Base-by-base conservation (phyloP, 2,797 vertebrate species). In the Alca torda region DNA sequence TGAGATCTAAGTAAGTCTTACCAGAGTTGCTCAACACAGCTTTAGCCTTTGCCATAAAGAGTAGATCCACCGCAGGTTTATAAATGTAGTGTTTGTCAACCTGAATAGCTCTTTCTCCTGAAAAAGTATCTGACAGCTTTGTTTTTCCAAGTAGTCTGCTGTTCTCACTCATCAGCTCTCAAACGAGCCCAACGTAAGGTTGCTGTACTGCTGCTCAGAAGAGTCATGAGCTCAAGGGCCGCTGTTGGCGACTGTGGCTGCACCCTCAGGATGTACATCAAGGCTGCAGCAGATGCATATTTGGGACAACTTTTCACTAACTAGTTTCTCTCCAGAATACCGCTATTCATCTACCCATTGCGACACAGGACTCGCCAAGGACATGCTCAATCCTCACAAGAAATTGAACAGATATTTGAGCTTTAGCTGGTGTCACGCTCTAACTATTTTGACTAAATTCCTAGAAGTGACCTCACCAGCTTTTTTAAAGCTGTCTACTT, bases 121-220 rank as follows among this genome's bases (percentile, higher is more conserved):
- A 69, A 37, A 16, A 68, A 61, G 14, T 33, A 11, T 20, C 28
- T 5, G 20, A 50, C 20, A 73, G 17, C 28, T 68, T 73, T 63
- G 75, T 31, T 51, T 19, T 51, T n/a, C 24, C 59, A 72, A 41
- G 51, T 14, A 74, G 24, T 16, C 23, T 46, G 30, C 37, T 56
- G 30, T n/a, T 56, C 17, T 69, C 26, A 7, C 53, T 31, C 9
- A 8, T 20, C 35, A 35, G 1, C 13, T 56, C 57, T 25, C 41
- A 35, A 54, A 20, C 0, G 1, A 54, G 20, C n/a, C 33, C 28
- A 18, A 23, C 0, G 21, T 35, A 21, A 30, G 11, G 1, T 5
- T 31, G 59, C 59, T 60, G 53, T 41, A 6, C 21, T 1, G 0
- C 30, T 74, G 48, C 35, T 39, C 39, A 60, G 59, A 16, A 45